Percentiles rank a stretch among this genome's conserved stretches.
Conservation (phyloP, 2,113 vertebrate species). For the Numenius arquata region DNA sequence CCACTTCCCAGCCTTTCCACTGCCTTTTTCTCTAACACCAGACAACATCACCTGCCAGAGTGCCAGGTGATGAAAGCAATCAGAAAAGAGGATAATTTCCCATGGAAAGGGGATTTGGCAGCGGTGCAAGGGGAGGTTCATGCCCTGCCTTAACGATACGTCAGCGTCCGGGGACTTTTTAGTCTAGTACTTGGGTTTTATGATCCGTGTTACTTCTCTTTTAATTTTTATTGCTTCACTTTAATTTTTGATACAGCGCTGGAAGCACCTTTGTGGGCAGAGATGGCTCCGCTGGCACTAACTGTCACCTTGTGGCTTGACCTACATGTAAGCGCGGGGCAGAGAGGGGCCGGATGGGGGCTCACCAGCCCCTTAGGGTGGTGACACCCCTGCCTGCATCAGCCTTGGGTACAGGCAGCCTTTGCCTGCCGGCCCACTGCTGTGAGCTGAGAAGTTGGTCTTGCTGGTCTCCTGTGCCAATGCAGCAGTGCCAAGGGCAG, state of each 20-base stretch:
- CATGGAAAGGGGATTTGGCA: neutral
- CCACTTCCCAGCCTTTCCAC: neutral
- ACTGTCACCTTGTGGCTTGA: conserved; percentile 31
- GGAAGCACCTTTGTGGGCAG: neutral
- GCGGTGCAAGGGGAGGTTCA: neutral
- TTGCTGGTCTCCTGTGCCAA: neutral
- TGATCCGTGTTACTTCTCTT: neutral
- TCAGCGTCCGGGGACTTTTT: neutral
- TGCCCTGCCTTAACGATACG: neutral
- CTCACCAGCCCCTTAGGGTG: accelerated
- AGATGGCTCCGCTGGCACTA: neutral
- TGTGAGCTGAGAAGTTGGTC: neutral
- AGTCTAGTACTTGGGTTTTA: conserved; percentile 34
- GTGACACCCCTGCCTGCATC: neutral
- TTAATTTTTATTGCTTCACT: conserved; percentile 30
- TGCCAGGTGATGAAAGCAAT: neutral
- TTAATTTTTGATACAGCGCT: conserved; percentile 21
- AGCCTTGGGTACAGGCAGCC: neutral
- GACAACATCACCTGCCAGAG: neutral
- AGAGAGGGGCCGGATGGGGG: accelerated
- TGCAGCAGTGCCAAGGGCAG: neutral
- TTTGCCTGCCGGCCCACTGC: neutral
- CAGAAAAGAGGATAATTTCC: neutral
- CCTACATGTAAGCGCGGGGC: neutral
- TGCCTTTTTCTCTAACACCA: neutral